Base-by-base conservation (phyloP, 1,140 invertebrate species). In the Drosophila lacertosa region DNA sequence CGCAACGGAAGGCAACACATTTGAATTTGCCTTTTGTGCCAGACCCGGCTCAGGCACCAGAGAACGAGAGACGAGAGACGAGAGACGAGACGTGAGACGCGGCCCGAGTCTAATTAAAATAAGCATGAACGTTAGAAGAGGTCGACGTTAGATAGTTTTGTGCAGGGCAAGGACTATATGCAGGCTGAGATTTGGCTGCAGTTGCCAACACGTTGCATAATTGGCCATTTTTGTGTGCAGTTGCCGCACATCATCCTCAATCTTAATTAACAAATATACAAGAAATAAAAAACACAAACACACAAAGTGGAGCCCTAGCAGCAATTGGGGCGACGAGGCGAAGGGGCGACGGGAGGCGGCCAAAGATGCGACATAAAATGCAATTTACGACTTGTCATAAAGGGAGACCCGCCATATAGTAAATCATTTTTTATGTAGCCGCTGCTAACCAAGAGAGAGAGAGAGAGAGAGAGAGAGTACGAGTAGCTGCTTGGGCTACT, bases 221-320 rank as follows among this genome's bases (percentile, higher is more conserved):
- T 86, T 86, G 82, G 82, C 82, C 78, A 82, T 88, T 88, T 82
- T 77, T 86, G 81, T 80, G 77, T 88, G 77, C 82, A 86, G 82
- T 86, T 81, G 77, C 77, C 70, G 74, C 82, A 86, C 82, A 88
- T 86, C 82, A 80, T 88, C 55, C 74, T 86, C 78, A 86, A 86
- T 86, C 82, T 86, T 86, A 86, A 86, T 86, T 86, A 86, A 86
- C 82, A 86, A 88, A 86, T 86, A 88, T 86, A 86, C 77, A 75
- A 79, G 81, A 72, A 88, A 82, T 86, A 74, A 71, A 78, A 68
- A 42, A 37, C 16, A 45, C 4, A 35, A 0, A 35, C n/a, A 35
- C 33, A 5, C 3, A 35, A 13, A 35, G 2, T n/a, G 4, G 33
- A 29, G 26, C 26, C 33, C 10, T 22, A 22, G n/a, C 10, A 47